phyloP scores from a whole-genome alignment of 2,113 vertebrate species.

The Podarcis cretensis region DNA sequence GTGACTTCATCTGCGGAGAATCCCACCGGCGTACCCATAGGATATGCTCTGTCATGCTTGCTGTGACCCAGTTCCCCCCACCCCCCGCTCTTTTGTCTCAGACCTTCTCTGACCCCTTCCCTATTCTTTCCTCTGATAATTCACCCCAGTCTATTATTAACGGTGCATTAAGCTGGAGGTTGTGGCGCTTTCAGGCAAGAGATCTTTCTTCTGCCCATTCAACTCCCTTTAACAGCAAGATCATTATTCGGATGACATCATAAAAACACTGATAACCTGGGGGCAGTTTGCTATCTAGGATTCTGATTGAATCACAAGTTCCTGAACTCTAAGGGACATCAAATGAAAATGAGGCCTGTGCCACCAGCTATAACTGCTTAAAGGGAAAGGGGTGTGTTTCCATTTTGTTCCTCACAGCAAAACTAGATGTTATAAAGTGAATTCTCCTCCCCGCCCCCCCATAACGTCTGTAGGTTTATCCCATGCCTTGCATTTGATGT shows the following conservation, averaged over 20 bases:
- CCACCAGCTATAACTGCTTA: neutral
- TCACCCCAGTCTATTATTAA: slow-evolving; percentile 75
- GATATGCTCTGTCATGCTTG: slow-evolving; percentile 73
- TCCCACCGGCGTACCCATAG: slow-evolving; percentile 59
- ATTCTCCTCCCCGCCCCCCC: no score
- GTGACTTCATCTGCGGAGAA: slow-evolving; percentile 74
- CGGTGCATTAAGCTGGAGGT: slow-evolving; percentile 75
- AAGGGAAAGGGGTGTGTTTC: neutral
- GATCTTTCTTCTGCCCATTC: slow-evolving; percentile 66
- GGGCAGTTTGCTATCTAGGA: slow-evolving; percentile 24
- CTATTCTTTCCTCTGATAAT: slow-evolving; percentile 70
- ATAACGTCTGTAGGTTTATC: no score
- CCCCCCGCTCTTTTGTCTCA: slow-evolving; percentile 67
- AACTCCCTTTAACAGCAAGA: slow-evolving; percentile 66
- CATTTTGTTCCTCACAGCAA: no score
- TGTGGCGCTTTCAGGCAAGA: slow-evolving; percentile 67
- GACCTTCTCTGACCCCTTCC: slow-evolving; percentile 65
- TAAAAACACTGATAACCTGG: slow-evolving; percentile 58
- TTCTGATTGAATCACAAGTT: neutral
- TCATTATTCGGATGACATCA: slow-evolving; percentile 64
- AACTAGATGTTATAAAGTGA: no score
- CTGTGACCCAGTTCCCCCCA: slow-evolving; percentile 74
- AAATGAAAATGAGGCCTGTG: slow-evolving; percentile 12
- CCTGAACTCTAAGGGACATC: slow-evolving; percentile 32
- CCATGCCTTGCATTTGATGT: no score